These are phyloP conservation scores for Sakesphorus luctuosus DNA, from an alignment of 2,113 vertebrate genomes.

Conservation along the genomic window DNA sequence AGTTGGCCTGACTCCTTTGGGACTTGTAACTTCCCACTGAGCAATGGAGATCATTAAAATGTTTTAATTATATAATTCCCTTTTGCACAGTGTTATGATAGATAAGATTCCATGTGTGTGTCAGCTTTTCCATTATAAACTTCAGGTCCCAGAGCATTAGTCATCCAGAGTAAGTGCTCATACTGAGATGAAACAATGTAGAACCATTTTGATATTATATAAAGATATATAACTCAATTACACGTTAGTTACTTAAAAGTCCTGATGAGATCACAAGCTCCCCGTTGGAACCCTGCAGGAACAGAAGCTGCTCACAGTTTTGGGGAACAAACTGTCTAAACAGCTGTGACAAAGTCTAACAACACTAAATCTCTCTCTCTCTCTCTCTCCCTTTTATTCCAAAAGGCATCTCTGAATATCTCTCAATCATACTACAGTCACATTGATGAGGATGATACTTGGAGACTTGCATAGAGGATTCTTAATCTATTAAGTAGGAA, in stretches of 20 bases:
- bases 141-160: neutral
- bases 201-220: neutral
- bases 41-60: slow-evolving; percentile 22
- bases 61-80: slow-evolving; percentile 64
- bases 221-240: neutral
- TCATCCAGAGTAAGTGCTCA: neutral
- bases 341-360: neutral
- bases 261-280: neutral
- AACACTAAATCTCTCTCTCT: neutral
- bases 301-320: neutral
- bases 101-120: slow-evolving; percentile 33
- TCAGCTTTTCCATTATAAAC: slow-evolving; percentile 55
- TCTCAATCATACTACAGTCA: neutral
- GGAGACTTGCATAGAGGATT: neutral
- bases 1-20: slow-evolving; percentile 36
- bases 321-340: neutral
- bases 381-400: neutral
- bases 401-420: neutral
- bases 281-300: neutral
- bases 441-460: neutral
- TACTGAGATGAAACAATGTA: neutral
- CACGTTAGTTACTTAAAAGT: neutral
- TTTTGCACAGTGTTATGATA: slow-evolving; percentile 1
- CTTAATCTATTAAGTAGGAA: neutral
- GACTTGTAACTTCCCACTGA: slow-evolving; percentile 46